These are phyloP conservation scores for Atta cephalotes DNA, from an alignment of 1,140 invertebrate species.

Conservation along the genomic window DNA sequence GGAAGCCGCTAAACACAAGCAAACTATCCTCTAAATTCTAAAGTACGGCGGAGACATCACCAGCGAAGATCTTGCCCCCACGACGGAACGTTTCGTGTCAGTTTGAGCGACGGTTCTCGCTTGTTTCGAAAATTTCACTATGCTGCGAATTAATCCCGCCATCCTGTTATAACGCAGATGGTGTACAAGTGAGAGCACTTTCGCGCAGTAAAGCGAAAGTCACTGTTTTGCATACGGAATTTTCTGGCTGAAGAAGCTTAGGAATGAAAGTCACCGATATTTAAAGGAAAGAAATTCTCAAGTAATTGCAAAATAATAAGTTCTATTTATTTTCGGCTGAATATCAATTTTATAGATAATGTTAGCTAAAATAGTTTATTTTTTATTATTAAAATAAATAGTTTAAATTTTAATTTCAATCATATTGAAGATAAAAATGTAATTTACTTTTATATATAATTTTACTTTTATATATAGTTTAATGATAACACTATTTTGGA, in stretches of 20 bases:
- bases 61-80: slow-evolving; percentile 34
- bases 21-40: slow-evolving; percentile 56
- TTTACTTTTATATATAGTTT: neutral
- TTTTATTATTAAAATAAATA: neutral
- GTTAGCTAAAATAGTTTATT: neutral
- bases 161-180: slow-evolving; percentile 29
- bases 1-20: slow-evolving; percentile 64
- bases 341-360: neutral
- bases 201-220: slow-evolving; percentile 42
- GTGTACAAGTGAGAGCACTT: slow-evolving; percentile 52
- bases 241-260: slow-evolving; percentile 3
- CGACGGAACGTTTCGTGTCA: slow-evolving; percentile 35
- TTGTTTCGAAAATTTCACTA: slow-evolving; percentile 59
- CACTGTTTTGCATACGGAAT: slow-evolving; percentile 37
- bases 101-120: slow-evolving; percentile 48
- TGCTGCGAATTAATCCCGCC: slow-evolving; percentile 54
- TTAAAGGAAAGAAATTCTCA: neutral
- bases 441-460: neutral
- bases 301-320: neutral
- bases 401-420: neutral
- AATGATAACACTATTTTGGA: too few relatives aligned
- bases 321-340: neutral
- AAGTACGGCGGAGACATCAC: slow-evolving; percentile 54
- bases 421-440: neutral
- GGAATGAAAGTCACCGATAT: neutral